Evolutionary conservation across 1,140 invertebrate genomes (phyloP), one percentile per base, ranked within the genome.

Genomic region (Pseudachorutes palmiensis): DNA sequence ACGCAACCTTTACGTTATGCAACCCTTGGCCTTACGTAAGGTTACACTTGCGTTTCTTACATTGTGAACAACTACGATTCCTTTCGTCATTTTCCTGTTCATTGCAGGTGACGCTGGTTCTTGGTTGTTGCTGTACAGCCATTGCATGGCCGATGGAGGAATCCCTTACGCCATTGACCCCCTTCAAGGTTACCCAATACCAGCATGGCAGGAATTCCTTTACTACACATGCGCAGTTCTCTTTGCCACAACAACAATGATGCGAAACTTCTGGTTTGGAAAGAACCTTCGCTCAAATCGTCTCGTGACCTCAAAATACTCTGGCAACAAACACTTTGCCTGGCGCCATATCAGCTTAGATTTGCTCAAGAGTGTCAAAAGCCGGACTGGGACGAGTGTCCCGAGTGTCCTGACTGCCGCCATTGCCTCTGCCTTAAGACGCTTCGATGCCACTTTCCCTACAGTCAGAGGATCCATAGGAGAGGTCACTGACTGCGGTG

Each of bases 371-470:
- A 29, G 3, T 26, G 51, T 69, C 26, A 69, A 69, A 33, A 14
- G 28, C 2, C 29, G 22, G 1, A 62, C 45, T 5, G 45, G 51
- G 29, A 24, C 59, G 16, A 45, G 57, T 30, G 32, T 69, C 1
- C 64, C 68, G 3, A 33, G 64, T 2, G 65, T 69, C 30, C 12
- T 69, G 1, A 58, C 68, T 2, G 48, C 58, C 3, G 59, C 51
- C 14, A 55, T 66, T 9, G 68, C 51, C 12, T 3, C 24, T 3
- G 64, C 64, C 29, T 36, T 69, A n/a, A 2, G 57, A 48, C 55
- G 60, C 30, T 60, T 66, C n/a, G 41, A 69, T 66, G 58, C 60
- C 16, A 57, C 59, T 19, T 69, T 31, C 59, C 68, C 68, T 41
- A 3, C 16, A 64, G 31, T 30, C 19, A 26, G 24, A 12, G 26